Base-by-base conservation (phyloP, 2,888 invertebrate genomes). In the Drosophila anomalata region DNA sequence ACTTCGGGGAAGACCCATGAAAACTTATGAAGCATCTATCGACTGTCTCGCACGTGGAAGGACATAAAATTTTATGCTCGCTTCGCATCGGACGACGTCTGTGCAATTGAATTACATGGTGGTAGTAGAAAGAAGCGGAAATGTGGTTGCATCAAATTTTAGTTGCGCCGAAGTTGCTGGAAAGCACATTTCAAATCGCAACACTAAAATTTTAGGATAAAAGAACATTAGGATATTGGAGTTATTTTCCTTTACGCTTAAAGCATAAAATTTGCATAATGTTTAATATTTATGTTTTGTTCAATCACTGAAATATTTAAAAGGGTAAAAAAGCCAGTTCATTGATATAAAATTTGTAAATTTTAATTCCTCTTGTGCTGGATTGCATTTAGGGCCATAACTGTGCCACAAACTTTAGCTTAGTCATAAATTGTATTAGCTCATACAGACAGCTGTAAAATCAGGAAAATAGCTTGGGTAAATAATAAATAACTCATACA, bases 401-500 rank as follows among this genome's bases (percentile, higher is more conserved):
- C 9, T 14, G 29, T 48, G 22, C 4, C 22, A 24, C 11, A 50
- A 53, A 33, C 20, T 62, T 56, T 31, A 39, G 71, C 66, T 20
- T 41, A 33, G 66, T 73, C 59, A 66, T 60, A 66, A 73, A 60
- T 73, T 56, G 67, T 22, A 39, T 67, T 73, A 47, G 20, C 55
- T 22, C n/a, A 29, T 63, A 63, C 53, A 63, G 56, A 44, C 54
- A 55, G 59, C 57, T 51, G 29, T 42, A 66, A 73, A 73, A 55
- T 57, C 65, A 51, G 36, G 65, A 17, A 72, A 72, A 65, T 71
- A 61, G 70, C 69, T 68, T 61, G 60, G 71, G 53, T 50, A 57
- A 20, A 63, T 42, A 61, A 77, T 76, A 81, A 77, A 83, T 86
- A 76, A 65, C 80, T 86, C 78, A 79, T 77, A 75, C 74, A 80